Evolutionary conservation across 1,140 invertebrate genomes (phyloP).

Genomic region (Contarinia nasturtii): DNA sequence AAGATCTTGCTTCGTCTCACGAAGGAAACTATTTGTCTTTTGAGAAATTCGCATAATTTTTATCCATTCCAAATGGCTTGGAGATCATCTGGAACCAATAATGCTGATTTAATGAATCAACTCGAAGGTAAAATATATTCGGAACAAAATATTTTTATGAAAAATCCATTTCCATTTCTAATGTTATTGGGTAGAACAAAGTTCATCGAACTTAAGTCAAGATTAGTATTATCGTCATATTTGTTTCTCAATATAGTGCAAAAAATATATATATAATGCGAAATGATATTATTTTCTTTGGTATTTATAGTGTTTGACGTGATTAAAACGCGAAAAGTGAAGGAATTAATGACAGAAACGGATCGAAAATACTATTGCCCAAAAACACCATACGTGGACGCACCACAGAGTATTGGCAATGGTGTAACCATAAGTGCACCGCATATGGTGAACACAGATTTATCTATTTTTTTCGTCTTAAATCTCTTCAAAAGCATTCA

Average conservation of each 20-base stretch:
- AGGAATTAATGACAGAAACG: slow-evolving; percentile 64
- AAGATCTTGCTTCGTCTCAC: too few species aligned
- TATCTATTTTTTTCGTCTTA: background rate
- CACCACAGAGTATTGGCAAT: slow-evolving; percentile 74
- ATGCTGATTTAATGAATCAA: slow-evolving; percentile 68
- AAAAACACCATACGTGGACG: slow-evolving; percentile 57
- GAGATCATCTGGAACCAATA: slow-evolving; percentile 66
- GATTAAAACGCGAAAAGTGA: slow-evolving; percentile 58
- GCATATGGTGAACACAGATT: slow-evolving; percentile 85
- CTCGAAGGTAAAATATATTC: slow-evolving; percentile 44
- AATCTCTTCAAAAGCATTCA: too few species aligned
- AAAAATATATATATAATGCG: slow-evolving; percentile 2
- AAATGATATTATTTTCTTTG: slow-evolving; percentile 5
- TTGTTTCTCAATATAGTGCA: slow-evolving; percentile 1
- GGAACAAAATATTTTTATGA: slow-evolving; percentile 4
- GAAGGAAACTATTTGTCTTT: too few species aligned
- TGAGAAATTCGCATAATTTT: too few species aligned
- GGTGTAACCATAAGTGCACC: slow-evolving; percentile 93
- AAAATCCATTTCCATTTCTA: background rate
- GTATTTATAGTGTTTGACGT: slow-evolving; percentile 60
- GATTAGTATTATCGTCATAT: slow-evolving; percentile 6
- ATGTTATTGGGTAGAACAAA: background rate
- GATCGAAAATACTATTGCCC: slow-evolving; percentile 67
- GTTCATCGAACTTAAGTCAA: slow-evolving; percentile 4
- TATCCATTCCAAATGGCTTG: slow-evolving; percentile 33